Evolutionary conservation across 2,113 vertebrate genomes (phyloP).

Genomic region (Cavia aperea): DNA sequence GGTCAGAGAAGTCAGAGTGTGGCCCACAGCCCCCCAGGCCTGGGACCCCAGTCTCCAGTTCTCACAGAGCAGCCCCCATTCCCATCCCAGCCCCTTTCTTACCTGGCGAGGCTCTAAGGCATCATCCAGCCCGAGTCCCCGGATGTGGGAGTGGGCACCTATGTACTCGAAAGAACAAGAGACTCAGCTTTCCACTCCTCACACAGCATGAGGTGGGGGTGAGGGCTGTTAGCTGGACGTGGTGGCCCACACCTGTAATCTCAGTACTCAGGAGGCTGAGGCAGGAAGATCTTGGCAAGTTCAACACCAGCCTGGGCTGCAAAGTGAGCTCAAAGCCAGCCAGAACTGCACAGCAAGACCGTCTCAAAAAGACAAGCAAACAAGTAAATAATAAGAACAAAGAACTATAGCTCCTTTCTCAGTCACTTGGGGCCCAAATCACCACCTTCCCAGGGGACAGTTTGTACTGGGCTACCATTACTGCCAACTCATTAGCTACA

Average conservation of each 20-base stretch:
- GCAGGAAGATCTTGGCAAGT: too few species aligned
- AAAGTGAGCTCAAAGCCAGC: too few species aligned
- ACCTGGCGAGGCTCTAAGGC: conserved; percentile 92
- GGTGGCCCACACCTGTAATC: too few species aligned
- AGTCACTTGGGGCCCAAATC: not conserved
- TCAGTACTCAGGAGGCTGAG: too few species aligned
- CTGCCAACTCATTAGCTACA: not conserved
- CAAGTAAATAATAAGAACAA: too few species aligned
- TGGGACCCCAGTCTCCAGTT: not conserved
- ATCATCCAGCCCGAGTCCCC: conserved; percentile 91
- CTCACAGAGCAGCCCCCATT: not conserved
- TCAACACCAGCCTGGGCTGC: too few species aligned
- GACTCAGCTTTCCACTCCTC: not conserved
- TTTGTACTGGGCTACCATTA: not conserved
- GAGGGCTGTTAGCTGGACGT: not conserved
- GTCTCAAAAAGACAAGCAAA: too few species aligned
- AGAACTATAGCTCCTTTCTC: not conserved
- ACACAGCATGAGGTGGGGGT: rapidly evolving
- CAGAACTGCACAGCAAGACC: too few species aligned
- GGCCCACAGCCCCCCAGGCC: too few species aligned
- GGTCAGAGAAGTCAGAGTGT: not conserved
- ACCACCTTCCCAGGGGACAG: not conserved
- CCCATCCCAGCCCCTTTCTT: not conserved
- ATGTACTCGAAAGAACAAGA: not conserved
- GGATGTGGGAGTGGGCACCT: conserved; percentile 94